Evolutionary conservation across 2,888 invertebrate species (phyloP), one percentile per base, ranked within the genome.

Genomic region (Altica lythri): DNA sequence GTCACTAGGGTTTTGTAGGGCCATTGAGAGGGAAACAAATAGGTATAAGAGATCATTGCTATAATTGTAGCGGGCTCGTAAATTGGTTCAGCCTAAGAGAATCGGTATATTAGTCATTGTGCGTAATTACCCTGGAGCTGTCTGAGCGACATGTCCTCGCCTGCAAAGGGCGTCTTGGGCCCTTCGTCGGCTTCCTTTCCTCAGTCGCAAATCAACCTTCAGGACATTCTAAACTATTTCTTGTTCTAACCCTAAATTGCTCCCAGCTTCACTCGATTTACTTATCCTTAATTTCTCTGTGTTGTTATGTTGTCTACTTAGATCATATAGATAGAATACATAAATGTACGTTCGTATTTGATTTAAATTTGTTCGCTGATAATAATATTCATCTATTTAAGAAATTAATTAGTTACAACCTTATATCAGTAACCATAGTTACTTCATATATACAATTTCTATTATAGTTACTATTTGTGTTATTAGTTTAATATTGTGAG

Each of bases 141-240:
- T 72, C 71, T 72, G 71, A 72, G 72, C 72, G 74, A 74, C 72
- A 74, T 76, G 76, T 76, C 76, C 73, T 73, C 72, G 70, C 71
- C 70, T 71, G 71, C 68, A 71, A 71, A 73, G 72, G 73, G 72
- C 69, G 63, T 67, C 64, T 63, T 65, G 63, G 52, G 60, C 59
- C 58, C 68, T 64, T 60, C 65, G 62, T 64, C 62, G 66, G 62
- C 68, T 40, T 40, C 22, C 40, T 22, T 68, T 64, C 68, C 68
- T 69, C 64, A 65, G 63, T 67, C 60, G 62, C 61, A 59, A 62
- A 70, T 67, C 66, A 64, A 63, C 70, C 72, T 71, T 58, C 66
- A 62, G 72, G 73, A 68, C 68, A 71, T 71, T 68, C 65, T 64
- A 67, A 70, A 70, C 70, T 69, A 66, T 68, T 69, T 69, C 71